A percentile compares a stretch with the other conserved stretches of the same genome.
phyloP scores from a whole-genome alignment of 2,797 vertebrate genomes.

The Gorsachius magnificus region DNA sequence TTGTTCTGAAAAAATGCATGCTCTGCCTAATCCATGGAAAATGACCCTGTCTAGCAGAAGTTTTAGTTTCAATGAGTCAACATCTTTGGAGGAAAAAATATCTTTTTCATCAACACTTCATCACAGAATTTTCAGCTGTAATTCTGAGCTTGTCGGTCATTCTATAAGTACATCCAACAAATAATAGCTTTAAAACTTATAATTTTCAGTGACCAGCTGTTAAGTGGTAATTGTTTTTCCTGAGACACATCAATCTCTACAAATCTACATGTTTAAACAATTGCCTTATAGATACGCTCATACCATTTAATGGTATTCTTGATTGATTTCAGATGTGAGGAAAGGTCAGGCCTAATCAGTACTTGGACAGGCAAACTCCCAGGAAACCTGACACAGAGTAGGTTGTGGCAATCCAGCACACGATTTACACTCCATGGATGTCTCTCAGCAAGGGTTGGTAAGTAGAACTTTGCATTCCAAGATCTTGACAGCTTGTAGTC shows the following conservation, averaged over 20 bases:
- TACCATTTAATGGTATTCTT: neutral
- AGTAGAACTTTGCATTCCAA: neutral
- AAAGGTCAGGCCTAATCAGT: neutral
- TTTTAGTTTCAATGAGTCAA: neutral
- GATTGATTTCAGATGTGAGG: neutral
- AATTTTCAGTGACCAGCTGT: neutral
- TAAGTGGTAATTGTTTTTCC: neutral
- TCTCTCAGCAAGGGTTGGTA: neutral
- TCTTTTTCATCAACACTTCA: neutral
- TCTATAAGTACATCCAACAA: neutral
- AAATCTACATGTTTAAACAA: neutral
- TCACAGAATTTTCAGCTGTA: neutral
- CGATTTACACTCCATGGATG: fast-evolving
- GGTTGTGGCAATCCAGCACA: neutral
- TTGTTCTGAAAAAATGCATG: neutral
- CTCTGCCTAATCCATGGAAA: neutral
- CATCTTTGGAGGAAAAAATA: neutral
- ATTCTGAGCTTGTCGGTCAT: neutral
- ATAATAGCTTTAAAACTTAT: neutral
- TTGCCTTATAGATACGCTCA: neutral
- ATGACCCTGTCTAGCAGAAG: neutral
- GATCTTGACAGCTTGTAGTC: neutral
- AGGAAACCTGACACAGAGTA: neutral
- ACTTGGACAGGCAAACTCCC: neutral
- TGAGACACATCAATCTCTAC: neutral